Percentiles rank a stretch among this genome's conserved stretches.
These are phyloP conservation scores for Falcunculus frontatus DNA, from an alignment of 2,113 vertebrate genomes.

Conservation along the genomic window DNA sequence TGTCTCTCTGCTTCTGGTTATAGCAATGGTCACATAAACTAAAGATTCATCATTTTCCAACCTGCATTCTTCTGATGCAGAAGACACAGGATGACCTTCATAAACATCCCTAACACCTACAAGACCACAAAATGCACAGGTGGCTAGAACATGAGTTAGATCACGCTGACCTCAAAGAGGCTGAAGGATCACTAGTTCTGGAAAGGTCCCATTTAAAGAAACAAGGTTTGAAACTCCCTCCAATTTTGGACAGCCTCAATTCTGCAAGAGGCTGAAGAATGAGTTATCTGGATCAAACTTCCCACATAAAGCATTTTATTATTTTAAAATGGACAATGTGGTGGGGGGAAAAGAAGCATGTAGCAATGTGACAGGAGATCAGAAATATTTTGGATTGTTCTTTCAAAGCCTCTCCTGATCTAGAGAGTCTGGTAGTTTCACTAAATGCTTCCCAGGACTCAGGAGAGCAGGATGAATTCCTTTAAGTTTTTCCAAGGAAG, in stretches of 20 bases:
- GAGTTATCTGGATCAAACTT: not conserved
- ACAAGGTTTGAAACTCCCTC: not conserved
- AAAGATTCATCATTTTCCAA: not conserved
- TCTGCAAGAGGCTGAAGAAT: not conserved
- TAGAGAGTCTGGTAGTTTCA: not conserved
- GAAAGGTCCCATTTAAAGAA: not conserved
- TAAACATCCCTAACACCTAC: not conserved
- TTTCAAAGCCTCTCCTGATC: not conserved
- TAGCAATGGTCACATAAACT: not conserved
- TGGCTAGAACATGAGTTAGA: not conserved
- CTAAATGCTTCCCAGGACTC: rapidly evolving
- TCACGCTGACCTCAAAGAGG: not conserved
- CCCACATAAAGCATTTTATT: not conserved
- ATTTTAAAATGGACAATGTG: not conserved
- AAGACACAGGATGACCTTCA: not conserved
- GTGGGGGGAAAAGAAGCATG: rapidly evolving
- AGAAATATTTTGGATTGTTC: not conserved
- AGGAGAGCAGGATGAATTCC: not conserved
- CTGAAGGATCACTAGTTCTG: not conserved
- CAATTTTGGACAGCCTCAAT: not conserved
- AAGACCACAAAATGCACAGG: not conserved
- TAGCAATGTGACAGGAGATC: not conserved
- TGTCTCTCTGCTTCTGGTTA: not conserved
- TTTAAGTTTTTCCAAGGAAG: not conserved
- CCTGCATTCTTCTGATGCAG: not conserved